These are phyloP conservation scores for Macropus fuliginosus DNA, from an alignment of 2,797 vertebrate genomes.

Conservation along the genomic window DNA sequence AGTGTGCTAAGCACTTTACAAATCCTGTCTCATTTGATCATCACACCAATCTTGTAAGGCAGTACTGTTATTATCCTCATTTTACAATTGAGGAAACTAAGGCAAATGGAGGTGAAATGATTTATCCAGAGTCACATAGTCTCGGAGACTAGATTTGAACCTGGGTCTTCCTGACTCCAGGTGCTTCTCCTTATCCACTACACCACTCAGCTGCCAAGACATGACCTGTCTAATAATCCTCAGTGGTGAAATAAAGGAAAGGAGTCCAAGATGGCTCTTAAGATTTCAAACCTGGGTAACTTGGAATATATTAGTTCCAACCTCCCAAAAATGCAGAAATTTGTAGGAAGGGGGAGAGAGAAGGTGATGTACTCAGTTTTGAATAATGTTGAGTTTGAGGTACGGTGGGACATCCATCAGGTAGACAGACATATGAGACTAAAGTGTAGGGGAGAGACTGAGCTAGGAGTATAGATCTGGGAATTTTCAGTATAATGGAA, in stretches of 20 bases:
- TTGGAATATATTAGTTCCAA: background rate
- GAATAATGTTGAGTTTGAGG: background rate
- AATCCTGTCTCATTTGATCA: background rate
- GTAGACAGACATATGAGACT: background rate
- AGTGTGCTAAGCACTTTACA: background rate
- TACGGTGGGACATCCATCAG: background rate
- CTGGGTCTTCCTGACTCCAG: background rate
- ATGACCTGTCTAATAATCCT: background rate
- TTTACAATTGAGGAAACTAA: background rate
- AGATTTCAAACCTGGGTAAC: background rate
- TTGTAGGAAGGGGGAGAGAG: background rate
- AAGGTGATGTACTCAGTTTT: background rate
- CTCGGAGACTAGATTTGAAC: background rate
- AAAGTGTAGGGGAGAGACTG: background rate
- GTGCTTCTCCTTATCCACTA: background rate
- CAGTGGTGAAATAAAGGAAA: background rate
- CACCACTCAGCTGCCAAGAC: background rate
- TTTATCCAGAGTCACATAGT: background rate
- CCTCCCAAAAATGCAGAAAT: background rate
- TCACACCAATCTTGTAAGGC: background rate
- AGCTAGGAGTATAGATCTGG: background rate
- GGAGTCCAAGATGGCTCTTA: background rate
- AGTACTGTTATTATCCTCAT: background rate
- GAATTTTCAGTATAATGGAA: background rate
- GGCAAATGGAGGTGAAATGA: background rate